Evolutionary conservation across 2,888 invertebrate genomes (phyloP).

Genomic region (Ceraclea dissimilis): DNA sequence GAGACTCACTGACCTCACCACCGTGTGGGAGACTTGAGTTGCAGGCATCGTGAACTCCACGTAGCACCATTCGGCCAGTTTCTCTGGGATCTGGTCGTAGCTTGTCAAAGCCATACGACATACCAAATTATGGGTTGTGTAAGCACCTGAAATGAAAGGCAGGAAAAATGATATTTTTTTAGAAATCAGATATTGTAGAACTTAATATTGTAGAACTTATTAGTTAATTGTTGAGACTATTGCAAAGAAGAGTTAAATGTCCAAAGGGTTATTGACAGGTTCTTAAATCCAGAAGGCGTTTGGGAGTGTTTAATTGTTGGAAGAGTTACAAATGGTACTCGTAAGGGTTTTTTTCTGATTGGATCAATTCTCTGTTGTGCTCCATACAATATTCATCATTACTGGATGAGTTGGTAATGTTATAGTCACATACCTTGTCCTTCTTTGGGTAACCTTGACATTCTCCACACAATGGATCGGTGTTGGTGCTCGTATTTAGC

Average conservation of each 20-base stretch:
- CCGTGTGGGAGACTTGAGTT: constrained; percentile 91
- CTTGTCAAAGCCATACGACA: constrained; percentile 93
- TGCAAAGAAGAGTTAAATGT: too few species aligned
- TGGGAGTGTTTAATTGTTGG: too few species aligned
- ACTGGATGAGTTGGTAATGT: too few species aligned
- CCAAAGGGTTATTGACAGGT: not conserved
- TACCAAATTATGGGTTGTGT: constrained; percentile 93
- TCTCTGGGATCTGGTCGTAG: constrained; percentile 94
- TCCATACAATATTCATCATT: too few species aligned
- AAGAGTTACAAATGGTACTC: too few species aligned
- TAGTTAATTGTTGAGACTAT: too few species aligned
- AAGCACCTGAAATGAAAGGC: constrained; percentile 65
- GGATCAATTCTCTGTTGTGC: too few species aligned
- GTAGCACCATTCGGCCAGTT: constrained; percentile 77
- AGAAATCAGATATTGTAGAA: not conserved
- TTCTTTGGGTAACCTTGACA: constrained; percentile 94
- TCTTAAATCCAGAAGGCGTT: too few species aligned
- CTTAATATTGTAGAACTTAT: too few species aligned
- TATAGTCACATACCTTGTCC: constrained; percentile 90
- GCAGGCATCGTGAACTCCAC: constrained; percentile 99
- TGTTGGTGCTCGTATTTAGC: constrained; percentile 99
- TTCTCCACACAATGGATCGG: constrained; percentile 95
- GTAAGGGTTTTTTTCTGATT: too few species aligned
- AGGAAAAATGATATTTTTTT: not conserved
- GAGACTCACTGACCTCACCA: constrained; percentile 88